These are phyloP conservation scores for Caenorhabditis drosophilae DNA, from an alignment of 2,888 invertebrate species.

Conservation along the genomic window DNA sequence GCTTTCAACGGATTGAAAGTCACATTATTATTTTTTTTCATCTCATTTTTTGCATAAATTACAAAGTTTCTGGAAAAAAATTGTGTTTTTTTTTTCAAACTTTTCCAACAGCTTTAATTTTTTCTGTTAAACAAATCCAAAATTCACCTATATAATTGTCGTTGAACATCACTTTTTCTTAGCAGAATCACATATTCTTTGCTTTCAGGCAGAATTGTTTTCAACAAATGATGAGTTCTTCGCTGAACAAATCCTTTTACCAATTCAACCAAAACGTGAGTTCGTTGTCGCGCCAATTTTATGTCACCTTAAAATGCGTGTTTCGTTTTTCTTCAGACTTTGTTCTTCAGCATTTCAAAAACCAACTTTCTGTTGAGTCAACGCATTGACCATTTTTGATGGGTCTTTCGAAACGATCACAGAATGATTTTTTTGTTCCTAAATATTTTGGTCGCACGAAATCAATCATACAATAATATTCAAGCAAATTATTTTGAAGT, in stretches of 20 bases:
- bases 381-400: slow-evolving; percentile 98
- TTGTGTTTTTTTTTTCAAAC: background rate
- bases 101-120: slow-evolving; percentile 70
- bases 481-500: slow-evolving; percentile 92
- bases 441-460: slow-evolving; percentile 96
- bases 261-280: slow-evolving; percentile 91
- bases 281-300: slow-evolving; percentile 88
- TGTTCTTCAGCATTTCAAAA: slow-evolving; percentile 3
- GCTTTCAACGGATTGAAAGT: slow-evolving; percentile 89
- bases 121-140: slow-evolving; percentile 83
- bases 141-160: slow-evolving; percentile 81
- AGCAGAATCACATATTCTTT: slow-evolving; percentile 91
- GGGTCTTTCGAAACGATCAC: slow-evolving; percentile 97
- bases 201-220: slow-evolving; percentile 89
- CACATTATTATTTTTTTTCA: slow-evolving; percentile 49
- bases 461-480: slow-evolving; percentile 75
- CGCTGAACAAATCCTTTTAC: slow-evolving; percentile 94
- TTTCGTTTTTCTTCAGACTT: too few relatives aligned
- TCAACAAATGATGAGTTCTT: slow-evolving; percentile 89
- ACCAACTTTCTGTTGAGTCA: slow-evolving; percentile 81
- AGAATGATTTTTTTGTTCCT: slow-evolving; percentile 88
- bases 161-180: slow-evolving; percentile 86
- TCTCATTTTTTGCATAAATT: slow-evolving; percentile 76
- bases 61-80: slow-evolving; percentile 76
- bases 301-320: slow-evolving; percentile 77